Base-by-base conservation (phyloP, 2,113 vertebrate genomes). In the Calyptomena viridis region DNA sequence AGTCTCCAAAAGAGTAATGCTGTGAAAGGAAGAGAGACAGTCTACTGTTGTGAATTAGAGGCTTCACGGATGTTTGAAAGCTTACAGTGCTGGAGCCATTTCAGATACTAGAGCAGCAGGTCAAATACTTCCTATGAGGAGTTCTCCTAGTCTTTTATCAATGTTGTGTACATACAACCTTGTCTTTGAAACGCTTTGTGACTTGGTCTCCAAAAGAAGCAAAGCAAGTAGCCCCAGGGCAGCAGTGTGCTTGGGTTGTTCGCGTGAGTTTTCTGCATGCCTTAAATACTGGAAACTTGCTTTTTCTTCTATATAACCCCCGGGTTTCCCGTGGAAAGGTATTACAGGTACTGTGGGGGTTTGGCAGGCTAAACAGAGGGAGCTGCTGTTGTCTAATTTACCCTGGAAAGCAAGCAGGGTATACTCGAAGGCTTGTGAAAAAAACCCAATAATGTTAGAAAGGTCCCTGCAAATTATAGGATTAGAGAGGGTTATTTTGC, bases 141-240 rank as follows among this genome's bases (percentile, higher is more conserved):
- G n/a, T n/a, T 22, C 23, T 50, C 16, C 12, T 67, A 63, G 40
- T n/a, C 22, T 78, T 74, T 71, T 42, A 49, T 33, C 47, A 33
- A 8, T 75, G 13, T 28, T 28, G 23, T 30, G 31, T 58, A 74
- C 87, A 60, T 33, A 14, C 2, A 77, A 20, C 13, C 1, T 12
- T 8, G 13, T 15, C 37, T 84, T 71, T 49, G 13, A 76, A 66
- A 76, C 0, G 0, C 33, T 83, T 60, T 42, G 12, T 25, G 44
- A 42, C 23, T 72, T 1, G 2, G 37, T 52, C 47, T 72, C 24
- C 1, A 0, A 46, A 44, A 66, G 40, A 52, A 58, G 20, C n/a
- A 63, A 42, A 63, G 42, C 23, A 31, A 46, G n/a, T 7, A 42
- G 31, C 40, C 40, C 8, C 60, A 49, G 66, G 53, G 60, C 22